Percentiles rank a stretch among this genome's conserved stretches.
Conservation (phyloP, 2,113 vertebrate genomes). For the Pelobates fuscus region DNA sequence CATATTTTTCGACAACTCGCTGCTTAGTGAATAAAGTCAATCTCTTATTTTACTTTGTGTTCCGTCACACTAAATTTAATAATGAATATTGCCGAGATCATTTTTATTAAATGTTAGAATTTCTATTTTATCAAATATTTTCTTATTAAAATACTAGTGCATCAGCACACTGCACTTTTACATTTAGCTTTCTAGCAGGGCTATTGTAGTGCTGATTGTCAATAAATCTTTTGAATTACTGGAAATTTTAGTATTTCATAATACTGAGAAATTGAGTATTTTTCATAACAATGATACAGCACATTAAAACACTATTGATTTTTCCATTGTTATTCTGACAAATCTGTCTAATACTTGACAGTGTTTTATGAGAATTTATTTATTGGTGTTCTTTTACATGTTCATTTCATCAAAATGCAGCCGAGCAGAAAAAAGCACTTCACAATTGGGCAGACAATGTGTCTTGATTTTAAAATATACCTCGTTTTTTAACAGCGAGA, state of each 20-base stretch:
- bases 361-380: conserved; percentile 18
- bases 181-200: neutral
- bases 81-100: too few relatives aligned
- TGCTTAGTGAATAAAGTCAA: too few relatives aligned
- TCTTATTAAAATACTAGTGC: too few relatives aligned
- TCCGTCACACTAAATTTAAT: too few relatives aligned
- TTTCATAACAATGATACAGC: conserved; percentile 15
- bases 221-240: conserved; percentile 30
- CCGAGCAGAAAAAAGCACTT: neutral
- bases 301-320: conserved; percentile 32
- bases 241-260: conserved; percentile 17
- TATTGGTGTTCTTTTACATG: conserved; percentile 9
- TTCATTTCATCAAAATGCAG: conserved; percentile 2
- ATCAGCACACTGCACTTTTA: too few relatives aligned
- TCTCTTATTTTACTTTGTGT: too few relatives aligned
- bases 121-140: too few relatives aligned
- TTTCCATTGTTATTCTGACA: conserved; percentile 24
- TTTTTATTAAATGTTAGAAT: too few relatives aligned
- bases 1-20: too few relatives aligned
- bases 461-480: too few relatives aligned
- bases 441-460: too few relatives aligned
- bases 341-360: conserved; percentile 13
- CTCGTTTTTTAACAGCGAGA: too few relatives aligned
- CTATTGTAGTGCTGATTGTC: neutral
- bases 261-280: conserved; percentile 11